Evolutionary conservation across 2,113 vertebrate species (phyloP).

Genomic region (Anhinga anhinga): DNA sequence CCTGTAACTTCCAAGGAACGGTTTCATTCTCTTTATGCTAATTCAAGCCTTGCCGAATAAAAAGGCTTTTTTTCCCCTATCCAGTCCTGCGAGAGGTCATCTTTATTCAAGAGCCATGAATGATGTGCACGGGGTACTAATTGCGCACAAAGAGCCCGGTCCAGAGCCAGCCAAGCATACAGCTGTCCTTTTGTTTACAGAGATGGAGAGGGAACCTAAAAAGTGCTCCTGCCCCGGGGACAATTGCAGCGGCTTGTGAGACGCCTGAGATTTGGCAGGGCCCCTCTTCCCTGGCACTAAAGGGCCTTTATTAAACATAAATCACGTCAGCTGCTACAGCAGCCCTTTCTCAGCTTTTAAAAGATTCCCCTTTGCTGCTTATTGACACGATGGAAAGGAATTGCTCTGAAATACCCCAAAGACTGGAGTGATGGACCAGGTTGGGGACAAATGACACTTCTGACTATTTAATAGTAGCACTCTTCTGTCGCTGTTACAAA

Average conservation of each 20-base stretch:
- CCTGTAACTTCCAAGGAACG: slow-evolving; percentile 43
- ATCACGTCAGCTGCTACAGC: slow-evolving; percentile 40
- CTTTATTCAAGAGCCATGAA: slow-evolving; percentile 69
- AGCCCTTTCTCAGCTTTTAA: slow-evolving; percentile 52
- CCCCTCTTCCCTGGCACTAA: slow-evolving; percentile 42
- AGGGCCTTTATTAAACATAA: slow-evolving; percentile 61
- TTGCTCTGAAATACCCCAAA: neutral
- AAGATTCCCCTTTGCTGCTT: slow-evolving; percentile 27
- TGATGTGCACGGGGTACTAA: slow-evolving; percentile 56
- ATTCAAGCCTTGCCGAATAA: slow-evolving; percentile 47
- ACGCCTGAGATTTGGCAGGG: slow-evolving; percentile 61
- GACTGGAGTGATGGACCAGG: neutral
- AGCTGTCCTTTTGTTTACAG: slow-evolving; percentile 67
- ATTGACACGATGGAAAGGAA: slow-evolving; percentile 32
- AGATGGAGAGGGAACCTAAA: slow-evolving; percentile 52
- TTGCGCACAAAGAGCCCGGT: slow-evolving; percentile 48
- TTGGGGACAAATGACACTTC: neutral
- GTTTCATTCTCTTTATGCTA: slow-evolving; percentile 28
- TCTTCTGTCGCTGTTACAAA: neutral
- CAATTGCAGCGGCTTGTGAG: slow-evolving; percentile 32
- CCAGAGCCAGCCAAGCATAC: slow-evolving; percentile 64
- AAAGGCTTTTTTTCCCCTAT: slow-evolving; percentile 23
- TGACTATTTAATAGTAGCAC: neutral
- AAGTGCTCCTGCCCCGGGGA: slow-evolving; percentile 44
- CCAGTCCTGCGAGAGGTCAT: slow-evolving; percentile 52